Base-by-base conservation (phyloP, 1,140 invertebrate genomes). In the Pseudomyrmex sp. region DNA sequence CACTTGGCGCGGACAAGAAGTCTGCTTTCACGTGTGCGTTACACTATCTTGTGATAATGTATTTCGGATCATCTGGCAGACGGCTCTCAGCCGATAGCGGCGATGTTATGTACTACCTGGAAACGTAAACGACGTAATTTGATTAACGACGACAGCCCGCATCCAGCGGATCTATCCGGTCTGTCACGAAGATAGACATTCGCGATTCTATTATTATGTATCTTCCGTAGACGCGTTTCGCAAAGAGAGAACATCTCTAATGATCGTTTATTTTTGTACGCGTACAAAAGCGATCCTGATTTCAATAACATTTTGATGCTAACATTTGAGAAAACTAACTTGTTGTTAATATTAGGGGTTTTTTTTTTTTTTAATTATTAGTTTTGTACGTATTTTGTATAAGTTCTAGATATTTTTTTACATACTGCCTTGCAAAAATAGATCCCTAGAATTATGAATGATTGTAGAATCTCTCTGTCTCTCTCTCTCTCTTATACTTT, bases 61-160 rank as follows among this genome's bases (percentile, higher is more conserved):
- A 80, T 80, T 80, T 80, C n/a, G 66, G 68, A 80, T 80, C 76
- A 23, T 72, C 66, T 80, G 66, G 76, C 44, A 80, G 66, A 80
- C 76, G 68, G 76, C 20, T 54, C 54, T 54, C 54, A 46, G 10
- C 66, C 76, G 76, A 80, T 80, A 80, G 54, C 12, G 56, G 54
- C 23, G 65, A 58, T 79, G 76, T 79, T 79, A 79, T 54, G 76
- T 72, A 46, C 76, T 72, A 80, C 66, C 66, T 80, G 65, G 76
- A 72, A 80, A 80, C 66, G 76, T 80, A 80, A 80, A 80, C 76
- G 76, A 72, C 76, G 20, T 80, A 80, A 80, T 80, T 80, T 80
- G 76, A 80, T 80, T 80, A 80, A 80, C 76, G 76, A 80, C 66
- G 76, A 80, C 76, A 80, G 72, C 56, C 54, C 76, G 66, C 66